A percentile compares a stretch with the other conserved stretches of the same genome.
Conservation (phyloP, 1,140 invertebrate species). For the Pollicipes pollicipes region DNA sequence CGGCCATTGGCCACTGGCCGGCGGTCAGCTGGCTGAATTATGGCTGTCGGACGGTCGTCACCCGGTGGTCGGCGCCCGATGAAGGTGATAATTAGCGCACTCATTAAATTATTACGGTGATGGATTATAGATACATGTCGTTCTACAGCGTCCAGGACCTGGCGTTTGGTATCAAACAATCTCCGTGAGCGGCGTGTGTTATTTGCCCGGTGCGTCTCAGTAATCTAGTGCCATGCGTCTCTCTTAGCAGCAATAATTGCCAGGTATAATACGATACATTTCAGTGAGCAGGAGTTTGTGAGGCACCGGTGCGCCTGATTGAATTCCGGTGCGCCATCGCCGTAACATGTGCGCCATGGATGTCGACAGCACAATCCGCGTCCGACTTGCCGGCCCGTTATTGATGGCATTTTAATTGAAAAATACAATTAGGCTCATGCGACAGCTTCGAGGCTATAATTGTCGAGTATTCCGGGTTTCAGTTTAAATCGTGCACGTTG, state of each 20-base stretch:
- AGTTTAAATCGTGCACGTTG: no score
- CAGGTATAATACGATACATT: neutral
- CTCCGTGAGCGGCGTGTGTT: neutral
- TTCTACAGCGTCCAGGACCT: neutral
- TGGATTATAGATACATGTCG: neutral
- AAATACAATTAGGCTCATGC: no score
- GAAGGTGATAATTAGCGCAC: neutral
- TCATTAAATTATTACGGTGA: slow-evolving; percentile 2
- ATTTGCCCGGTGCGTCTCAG: neutral
- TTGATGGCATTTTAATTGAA: no score
- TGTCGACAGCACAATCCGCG: no score
- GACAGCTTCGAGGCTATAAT: no score
- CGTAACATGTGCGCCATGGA: no score
- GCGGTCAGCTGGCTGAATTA: neutral
- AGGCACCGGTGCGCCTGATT: no score
- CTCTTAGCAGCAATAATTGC: neutral
- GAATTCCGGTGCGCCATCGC: no score
- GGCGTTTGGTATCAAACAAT: neutral
- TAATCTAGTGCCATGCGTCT: neutral
- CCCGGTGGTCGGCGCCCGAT: neutral
- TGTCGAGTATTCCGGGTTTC: no score
- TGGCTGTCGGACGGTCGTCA: no score
- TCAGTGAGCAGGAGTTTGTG: neutral
- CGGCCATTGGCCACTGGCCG: no score
- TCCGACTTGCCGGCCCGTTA: no score